A percentile compares a stretch with the other conserved stretches of the same genome.
phyloP scores from a whole-genome alignment of 2,113 vertebrate species.

The Chaetorhynchus papuensis region DNA sequence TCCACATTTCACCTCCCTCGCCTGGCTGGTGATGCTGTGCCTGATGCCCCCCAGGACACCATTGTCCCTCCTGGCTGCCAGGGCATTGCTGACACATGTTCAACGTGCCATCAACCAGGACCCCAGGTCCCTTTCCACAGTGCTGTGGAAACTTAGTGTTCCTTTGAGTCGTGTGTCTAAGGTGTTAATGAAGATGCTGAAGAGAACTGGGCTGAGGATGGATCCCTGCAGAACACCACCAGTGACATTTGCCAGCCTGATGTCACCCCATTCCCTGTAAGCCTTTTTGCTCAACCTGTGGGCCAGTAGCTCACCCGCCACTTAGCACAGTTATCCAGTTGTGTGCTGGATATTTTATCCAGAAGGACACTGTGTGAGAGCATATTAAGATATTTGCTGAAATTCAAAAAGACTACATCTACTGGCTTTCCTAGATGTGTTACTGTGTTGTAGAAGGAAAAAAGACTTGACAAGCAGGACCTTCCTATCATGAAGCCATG shows the following conservation, averaged over 20 bases:
- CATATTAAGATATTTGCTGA: neutral
- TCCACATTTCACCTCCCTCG: neutral
- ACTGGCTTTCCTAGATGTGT: neutral
- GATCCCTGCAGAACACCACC: neutral
- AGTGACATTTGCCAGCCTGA: neutral
- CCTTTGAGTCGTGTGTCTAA: neutral
- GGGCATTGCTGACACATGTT: neutral
- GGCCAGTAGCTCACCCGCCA: accelerated
- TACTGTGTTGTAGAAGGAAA: neutral
- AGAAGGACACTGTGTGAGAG: neutral
- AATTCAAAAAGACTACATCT: neutral
- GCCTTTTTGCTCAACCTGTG: accelerated
- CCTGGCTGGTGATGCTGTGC: accelerated
- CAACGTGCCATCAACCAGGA: accelerated
- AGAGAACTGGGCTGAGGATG: neutral
- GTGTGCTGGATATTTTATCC: neutral
- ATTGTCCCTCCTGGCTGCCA: neutral
- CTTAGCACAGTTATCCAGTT: accelerated
- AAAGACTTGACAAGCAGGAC: neutral
- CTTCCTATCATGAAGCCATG: neutral
- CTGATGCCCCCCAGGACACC: accelerated
- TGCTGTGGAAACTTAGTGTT: neutral
- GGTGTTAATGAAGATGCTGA: neutral
- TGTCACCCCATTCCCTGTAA: no score
- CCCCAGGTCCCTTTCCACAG: accelerated